phyloP scores from a whole-genome alignment of 1,140 invertebrate genomes.

The Anadara kagoshimensis region DNA sequence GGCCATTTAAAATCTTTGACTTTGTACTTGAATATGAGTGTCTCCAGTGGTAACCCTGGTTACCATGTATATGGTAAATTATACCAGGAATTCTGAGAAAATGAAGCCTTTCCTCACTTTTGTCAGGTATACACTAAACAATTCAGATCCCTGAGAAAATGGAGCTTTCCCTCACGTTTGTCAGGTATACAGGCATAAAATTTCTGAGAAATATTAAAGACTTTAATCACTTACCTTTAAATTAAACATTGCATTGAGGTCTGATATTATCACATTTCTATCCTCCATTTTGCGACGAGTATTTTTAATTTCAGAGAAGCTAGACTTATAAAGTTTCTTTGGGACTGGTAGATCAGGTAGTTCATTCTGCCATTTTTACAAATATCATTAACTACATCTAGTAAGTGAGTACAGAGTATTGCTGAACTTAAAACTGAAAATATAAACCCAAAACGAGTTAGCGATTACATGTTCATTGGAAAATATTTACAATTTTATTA shows the following conservation, averaged over 20 bases:
- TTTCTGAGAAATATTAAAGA: no score
- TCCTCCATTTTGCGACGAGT: conserved; percentile 90
- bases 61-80: no score
- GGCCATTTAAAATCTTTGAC: no score
- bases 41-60: no score
- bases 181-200: no score
- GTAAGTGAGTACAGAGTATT: conserved; percentile 40
- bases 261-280: conserved; percentile 82
- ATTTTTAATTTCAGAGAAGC: conserved; percentile 84
- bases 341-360: conserved; percentile 43
- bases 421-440: conserved; percentile 41
- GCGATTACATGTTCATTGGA: not conserved
- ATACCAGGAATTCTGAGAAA: no score
- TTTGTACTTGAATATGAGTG: no score
- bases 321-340: conserved; percentile 62
- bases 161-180: no score
- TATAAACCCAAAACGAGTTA: not conserved
- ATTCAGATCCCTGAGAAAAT: no score
- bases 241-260: conserved; percentile 74
- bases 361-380: conserved; percentile 49
- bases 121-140: no score
- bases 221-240: conserved; percentile 68
- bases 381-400: conserved; percentile 42
- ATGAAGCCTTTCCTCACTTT: no score
- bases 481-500: no score